Evolutionary conservation across 1,140 invertebrate species (phyloP).

Genomic region (Drosophila ogumai): DNA sequence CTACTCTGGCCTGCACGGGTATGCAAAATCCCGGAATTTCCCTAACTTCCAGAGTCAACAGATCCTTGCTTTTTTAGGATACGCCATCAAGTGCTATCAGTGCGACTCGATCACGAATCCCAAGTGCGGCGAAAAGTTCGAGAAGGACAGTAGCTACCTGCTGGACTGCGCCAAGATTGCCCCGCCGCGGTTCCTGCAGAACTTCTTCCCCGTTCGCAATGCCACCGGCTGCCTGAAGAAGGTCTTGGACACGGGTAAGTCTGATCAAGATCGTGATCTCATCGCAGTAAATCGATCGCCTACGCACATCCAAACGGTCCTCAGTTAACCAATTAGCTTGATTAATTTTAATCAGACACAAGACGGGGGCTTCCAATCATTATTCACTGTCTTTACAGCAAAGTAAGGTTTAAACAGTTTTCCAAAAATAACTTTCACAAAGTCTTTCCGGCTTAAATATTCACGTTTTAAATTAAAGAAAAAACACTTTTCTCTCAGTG

Average conservation of each 20-base stretch:
- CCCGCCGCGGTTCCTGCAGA: slow-evolving; percentile 63
- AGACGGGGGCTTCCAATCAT: not conserved
- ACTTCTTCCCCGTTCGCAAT: slow-evolving; percentile 57
- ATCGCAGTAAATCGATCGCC: slow-evolving; percentile 16
- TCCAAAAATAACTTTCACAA: slow-evolving; percentile 7
- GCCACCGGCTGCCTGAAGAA: slow-evolving; percentile 82
- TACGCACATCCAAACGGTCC: not conserved
- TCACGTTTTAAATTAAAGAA: not conserved
- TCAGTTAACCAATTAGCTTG: slow-evolving; percentile 45
- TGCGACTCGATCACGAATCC: slow-evolving; percentile 62
- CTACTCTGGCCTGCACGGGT: slow-evolving; percentile 70
- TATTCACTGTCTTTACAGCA: too few species aligned
- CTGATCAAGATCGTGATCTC: slow-evolving; percentile 6
- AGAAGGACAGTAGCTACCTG: slow-evolving; percentile 48
- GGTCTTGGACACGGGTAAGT: slow-evolving; percentile 71
- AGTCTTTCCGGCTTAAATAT: not conserved
- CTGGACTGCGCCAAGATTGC: slow-evolving; percentile 60
- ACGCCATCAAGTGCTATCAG: slow-evolving; percentile 76
- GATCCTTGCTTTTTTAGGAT: slow-evolving; percentile 40
- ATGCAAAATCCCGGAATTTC: slow-evolving; percentile 1
- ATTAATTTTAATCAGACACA: slow-evolving; percentile 35
- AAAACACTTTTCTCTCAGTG: too few species aligned
- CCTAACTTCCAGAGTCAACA: not conserved
- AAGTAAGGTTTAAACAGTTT: not conserved
- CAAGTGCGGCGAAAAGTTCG: slow-evolving; percentile 72